Evolutionary conservation across 1,140 invertebrate genomes (phyloP), one percentile per base, ranked within the genome.

Genomic region (Scaptomyza pallida): DNA sequence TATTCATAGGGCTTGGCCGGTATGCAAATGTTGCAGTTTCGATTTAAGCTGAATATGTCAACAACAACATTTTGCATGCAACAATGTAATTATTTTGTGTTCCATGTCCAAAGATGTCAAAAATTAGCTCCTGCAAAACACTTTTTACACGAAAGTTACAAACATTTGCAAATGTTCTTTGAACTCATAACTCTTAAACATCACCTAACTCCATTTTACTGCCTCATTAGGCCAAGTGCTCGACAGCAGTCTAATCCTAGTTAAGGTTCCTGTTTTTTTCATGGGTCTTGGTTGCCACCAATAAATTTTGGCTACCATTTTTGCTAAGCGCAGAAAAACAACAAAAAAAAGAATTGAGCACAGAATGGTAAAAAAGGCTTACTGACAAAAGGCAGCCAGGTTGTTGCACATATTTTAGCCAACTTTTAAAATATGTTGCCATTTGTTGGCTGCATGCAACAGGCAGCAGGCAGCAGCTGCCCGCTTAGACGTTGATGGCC

Each of bases 321-420:
- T n/a, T 45, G 26, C 16, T 48, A 23, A 48, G 19, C 50, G 30
- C 15, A 41, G 6, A 33, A 67, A 60, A 50, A 15, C 47, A 9
- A 43, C 0, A 45, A 26, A 4, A 13, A 26, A 8, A 43, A 33
- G 5, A 12, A 17, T 10, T 10, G 9, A 21, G 16, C 17, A 12
- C 30, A 17, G 19, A 5, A 16, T 12, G 44, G 19, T 54, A 64
- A 78, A 61, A 70, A 70, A 35, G 16, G 12, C 40, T 51, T 19
- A 51, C 15, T 51, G 26, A 51, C 15, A 47, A 70, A 61, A 48
- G 72, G 59, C 48, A 37, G 57, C 33, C 16, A 47, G 69, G 52
- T 50, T 37, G 64, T 54, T 85, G 76, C 69, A 85, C 76, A 76
- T 79, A 85, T 79, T 85, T 86, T 64, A 75, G 67, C 63, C 71